phyloP scores from a whole-genome alignment of 2,113 vertebrate species.

The Gracilinanus agilis region DNA sequence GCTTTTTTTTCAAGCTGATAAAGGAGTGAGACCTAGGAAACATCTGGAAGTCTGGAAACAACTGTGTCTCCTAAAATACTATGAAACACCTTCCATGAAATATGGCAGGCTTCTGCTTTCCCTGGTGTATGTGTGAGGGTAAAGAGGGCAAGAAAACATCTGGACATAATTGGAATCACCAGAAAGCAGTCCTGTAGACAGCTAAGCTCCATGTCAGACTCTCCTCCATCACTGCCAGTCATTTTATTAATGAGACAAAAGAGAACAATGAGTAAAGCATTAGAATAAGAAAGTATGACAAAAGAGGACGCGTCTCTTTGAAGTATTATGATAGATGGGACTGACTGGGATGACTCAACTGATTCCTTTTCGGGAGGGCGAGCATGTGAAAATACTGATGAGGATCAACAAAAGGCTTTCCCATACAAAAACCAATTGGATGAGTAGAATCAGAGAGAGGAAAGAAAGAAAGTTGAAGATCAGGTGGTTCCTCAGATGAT shows the following conservation, averaged over 20 bases:
- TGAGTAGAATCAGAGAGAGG: background rate
- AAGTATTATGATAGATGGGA: constrained; percentile 46
- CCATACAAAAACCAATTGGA: background rate
- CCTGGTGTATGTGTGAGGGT: constrained; percentile 27
- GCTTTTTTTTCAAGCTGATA: background rate
- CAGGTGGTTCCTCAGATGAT: background rate
- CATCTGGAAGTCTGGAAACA: constrained; percentile 20
- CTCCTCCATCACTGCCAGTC: constrained; percentile 58
- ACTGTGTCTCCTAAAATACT: constrained; percentile 2
- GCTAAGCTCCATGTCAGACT: constrained; percentile 57
- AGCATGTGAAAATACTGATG: background rate
- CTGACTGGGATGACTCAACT: constrained; percentile 20
- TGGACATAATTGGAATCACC: constrained; percentile 44
- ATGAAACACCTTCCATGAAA: constrained; percentile 25
- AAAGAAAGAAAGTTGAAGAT: background rate
- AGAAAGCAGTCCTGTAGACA: constrained; percentile 54
- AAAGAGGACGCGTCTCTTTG: constrained; percentile 56
- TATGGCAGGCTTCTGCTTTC: constrained; percentile 41
- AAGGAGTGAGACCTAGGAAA: constrained; percentile 11
- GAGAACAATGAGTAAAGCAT: constrained; percentile 41
- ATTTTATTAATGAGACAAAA: constrained; percentile 69
- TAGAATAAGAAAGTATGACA: constrained; percentile 59
- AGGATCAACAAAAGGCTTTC: constrained; percentile 44
- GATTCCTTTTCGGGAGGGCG: constrained; percentile 45
- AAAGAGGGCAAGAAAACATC: constrained; percentile 47